phyloP scores from a whole-genome alignment of 2,888 invertebrate species.

The Microchrysa polita region DNA sequence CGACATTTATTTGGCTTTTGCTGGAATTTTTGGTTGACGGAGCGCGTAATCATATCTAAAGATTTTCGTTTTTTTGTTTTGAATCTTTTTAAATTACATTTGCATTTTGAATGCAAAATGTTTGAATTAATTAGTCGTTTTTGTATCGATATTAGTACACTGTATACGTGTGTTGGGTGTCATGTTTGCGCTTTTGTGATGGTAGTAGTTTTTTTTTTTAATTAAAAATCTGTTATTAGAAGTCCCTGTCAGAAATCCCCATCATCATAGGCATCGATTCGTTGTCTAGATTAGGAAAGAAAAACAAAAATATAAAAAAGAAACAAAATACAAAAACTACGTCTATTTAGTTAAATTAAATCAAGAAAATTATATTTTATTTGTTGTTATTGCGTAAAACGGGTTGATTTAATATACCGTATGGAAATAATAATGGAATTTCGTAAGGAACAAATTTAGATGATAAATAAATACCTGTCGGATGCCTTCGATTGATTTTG shows the following conservation, averaged over 20 bases:
- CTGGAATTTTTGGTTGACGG: slow-evolving; percentile 16
- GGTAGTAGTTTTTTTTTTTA: no score
- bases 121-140: slow-evolving; percentile 33
- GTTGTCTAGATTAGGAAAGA: slow-evolving; percentile 56
- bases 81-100: no score
- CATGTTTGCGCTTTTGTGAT: slow-evolving; percentile 30
- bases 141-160: slow-evolving; percentile 9
- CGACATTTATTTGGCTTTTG: slow-evolving; percentile 20
- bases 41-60: slow-evolving; percentile 42
- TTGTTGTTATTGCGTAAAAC: background rate
- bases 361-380: no score
- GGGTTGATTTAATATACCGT: background rate
- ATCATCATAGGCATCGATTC: slow-evolving; percentile 61
- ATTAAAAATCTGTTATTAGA: slow-evolving; percentile 61
- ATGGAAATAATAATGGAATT: background rate
- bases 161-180: slow-evolving; percentile 32
- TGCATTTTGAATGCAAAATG: slow-evolving; percentile 36
- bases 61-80: slow-evolving; percentile 33
- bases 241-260: slow-evolving; percentile 63
- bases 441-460: background rate
- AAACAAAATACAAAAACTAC: slow-evolving; percentile 50
- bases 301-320: slow-evolving; percentile 55
- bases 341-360: background rate
- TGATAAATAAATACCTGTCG: slow-evolving; percentile 48
- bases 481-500: slow-evolving; percentile 54